Conservation (phyloP, 2,888 invertebrate genomes). For the Athrips mouffetella region DNA sequence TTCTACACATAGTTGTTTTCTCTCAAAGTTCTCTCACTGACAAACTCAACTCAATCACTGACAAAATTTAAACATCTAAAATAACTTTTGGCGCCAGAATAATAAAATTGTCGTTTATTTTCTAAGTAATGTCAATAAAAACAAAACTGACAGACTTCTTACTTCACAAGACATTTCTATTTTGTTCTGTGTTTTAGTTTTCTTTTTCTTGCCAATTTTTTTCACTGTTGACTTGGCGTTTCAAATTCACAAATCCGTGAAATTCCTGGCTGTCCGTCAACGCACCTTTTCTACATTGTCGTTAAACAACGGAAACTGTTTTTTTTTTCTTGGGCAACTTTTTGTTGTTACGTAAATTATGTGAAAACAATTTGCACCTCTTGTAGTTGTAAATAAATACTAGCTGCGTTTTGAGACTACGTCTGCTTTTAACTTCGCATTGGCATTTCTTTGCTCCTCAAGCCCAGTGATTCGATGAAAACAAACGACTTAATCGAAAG, state of each 20-base stretch:
- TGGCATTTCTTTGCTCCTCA: no score
- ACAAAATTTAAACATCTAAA: no score
- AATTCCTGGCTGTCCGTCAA: conserved; percentile 49
- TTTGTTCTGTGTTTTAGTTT: background rate
- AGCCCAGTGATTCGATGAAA: no score
- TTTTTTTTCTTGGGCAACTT: conserved; percentile 26
- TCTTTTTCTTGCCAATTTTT: conserved; percentile 60
- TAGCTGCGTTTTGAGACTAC: no score
- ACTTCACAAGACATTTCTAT: conserved; percentile 16
- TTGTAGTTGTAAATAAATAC: background rate
- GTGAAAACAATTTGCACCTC: conserved; percentile 12
- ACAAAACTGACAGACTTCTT: background rate
- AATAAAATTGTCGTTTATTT: no score
- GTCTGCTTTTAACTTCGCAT: no score
- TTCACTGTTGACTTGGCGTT: conserved; percentile 53
- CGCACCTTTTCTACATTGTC: conserved; percentile 42
- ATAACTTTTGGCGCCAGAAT: no score
- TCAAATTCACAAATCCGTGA: conserved; percentile 46
- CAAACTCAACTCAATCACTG: no score
- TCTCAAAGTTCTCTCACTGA: no score
- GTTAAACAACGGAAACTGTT: conserved; percentile 48
- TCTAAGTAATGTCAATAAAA: no score
- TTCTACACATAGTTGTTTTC: no score
- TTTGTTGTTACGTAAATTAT: conserved; percentile 25
- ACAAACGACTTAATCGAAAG: no score